Conservation (phyloP, 2,888 invertebrate species). For the Thecophora atra region DNA sequence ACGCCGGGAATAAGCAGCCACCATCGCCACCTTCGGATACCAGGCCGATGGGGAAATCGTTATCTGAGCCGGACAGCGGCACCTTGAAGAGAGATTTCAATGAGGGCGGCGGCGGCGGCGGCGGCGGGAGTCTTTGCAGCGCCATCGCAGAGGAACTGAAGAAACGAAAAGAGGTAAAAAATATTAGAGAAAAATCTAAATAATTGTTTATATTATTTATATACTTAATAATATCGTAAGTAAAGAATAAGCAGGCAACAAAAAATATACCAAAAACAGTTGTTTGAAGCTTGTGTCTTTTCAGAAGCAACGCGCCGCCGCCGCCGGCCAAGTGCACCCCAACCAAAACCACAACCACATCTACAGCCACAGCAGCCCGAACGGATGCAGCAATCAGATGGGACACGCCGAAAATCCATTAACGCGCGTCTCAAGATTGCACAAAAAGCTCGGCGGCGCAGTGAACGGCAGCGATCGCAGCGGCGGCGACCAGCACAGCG, state of each 20-base stretch:
- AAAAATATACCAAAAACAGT: too few species aligned
- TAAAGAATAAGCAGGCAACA: too few species aligned
- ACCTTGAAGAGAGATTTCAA: conserved; percentile 6
- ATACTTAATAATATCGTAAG: too few species aligned
- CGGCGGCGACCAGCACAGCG: conserved; percentile 72
- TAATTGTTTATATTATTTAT: too few species aligned
- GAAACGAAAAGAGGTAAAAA: conserved; percentile 73
- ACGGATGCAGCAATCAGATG: conserved; percentile 31
- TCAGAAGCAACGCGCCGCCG: conserved; percentile 44
- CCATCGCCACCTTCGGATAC: not conserved
- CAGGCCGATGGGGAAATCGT: conserved; percentile 3
- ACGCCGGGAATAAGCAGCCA: conserved; percentile 45
- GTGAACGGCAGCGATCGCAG: conserved; percentile 36
- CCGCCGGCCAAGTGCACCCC: conserved; percentile 40
- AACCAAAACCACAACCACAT: conserved; percentile 41
- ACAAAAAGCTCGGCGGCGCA: conserved; percentile 4
- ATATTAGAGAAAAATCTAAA: too few species aligned
- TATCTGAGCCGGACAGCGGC: conserved; percentile 16
- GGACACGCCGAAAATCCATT: conserved; percentile 22
- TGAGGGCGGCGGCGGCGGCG: too few species aligned
- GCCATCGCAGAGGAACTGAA: conserved; percentile 77
- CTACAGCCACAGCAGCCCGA: not conserved
- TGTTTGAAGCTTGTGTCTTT: too few species aligned
- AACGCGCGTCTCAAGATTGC: conserved; percentile 20
- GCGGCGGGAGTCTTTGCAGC: conserved; percentile 70